Conservation (phyloP, 2,888 invertebrate species). For the Caenorhabditis drosophilae region DNA sequence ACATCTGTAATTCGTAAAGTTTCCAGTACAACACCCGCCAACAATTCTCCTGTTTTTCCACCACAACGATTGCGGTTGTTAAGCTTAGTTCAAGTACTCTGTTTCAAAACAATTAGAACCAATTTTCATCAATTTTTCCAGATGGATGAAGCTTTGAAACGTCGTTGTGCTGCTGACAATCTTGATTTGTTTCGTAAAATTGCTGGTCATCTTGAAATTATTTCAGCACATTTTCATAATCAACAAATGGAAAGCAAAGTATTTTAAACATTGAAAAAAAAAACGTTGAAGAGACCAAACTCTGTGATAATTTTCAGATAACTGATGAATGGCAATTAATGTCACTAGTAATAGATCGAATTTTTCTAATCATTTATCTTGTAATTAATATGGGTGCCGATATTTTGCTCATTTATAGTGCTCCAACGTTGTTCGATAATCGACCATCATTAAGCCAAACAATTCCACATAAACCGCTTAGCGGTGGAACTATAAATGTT, state of each 20-base stretch:
- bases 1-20: conserved; percentile 19
- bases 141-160: conserved; percentile 50
- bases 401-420: conserved; percentile 37
- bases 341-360: conserved; percentile 50
- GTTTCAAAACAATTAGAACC: background rate
- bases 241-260: conserved; percentile 51
- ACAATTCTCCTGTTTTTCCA: conserved; percentile 38
- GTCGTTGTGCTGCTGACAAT: conserved; percentile 42
- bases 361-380: conserved; percentile 49
- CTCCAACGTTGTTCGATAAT: conserved; percentile 44
- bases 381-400: conserved; percentile 43
- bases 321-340: conserved; percentile 57
- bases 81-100: conserved; percentile 35
- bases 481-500: conserved; percentile 41
- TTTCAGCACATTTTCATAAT: conserved; percentile 53
- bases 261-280: background rate
- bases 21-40: conserved; percentile 12
- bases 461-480: conserved; percentile 47
- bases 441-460: conserved; percentile 34
- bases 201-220: conserved; percentile 48
- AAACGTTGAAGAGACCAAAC: background rate
- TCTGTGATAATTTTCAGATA: conserved; percentile 31
- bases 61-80: conserved; percentile 36
- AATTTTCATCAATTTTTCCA: conserved; percentile 7
- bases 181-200: conserved; percentile 46